Evolutionary conservation across 2,888 invertebrate species (phyloP).

Genomic region (Pilophorus perplexus): DNA sequence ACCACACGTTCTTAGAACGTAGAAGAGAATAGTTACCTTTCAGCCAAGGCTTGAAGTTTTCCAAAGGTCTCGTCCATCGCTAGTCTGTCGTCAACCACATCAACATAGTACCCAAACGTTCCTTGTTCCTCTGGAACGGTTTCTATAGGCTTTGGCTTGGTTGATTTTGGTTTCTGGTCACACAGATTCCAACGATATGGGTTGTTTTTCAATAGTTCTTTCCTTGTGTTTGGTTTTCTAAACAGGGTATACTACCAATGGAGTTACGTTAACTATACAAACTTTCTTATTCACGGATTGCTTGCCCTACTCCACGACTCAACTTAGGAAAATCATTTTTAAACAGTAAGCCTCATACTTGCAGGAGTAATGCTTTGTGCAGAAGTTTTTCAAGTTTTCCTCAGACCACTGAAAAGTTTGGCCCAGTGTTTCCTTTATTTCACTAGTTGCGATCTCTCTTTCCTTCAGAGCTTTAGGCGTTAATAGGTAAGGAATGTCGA

Average conservation of each 20-base stretch:
- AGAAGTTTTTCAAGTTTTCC: conserved; percentile 9
- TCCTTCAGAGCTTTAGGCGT: neutral
- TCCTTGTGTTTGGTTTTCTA: neutral
- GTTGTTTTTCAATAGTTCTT: neutral
- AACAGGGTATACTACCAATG: too few species aligned
- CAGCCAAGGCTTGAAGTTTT: neutral
- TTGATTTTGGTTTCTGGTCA: neutral
- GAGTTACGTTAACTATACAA: too few species aligned
- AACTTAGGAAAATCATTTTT: too few species aligned
- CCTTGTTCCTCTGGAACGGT: neutral
- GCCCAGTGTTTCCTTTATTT: neutral
- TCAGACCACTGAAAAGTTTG: conserved; percentile 9
- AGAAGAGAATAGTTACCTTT: too few species aligned
- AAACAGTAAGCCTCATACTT: too few species aligned
- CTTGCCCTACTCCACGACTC: too few species aligned
- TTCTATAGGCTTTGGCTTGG: neutral
- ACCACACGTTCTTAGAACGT: too few species aligned
- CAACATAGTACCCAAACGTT: conserved; percentile 18
- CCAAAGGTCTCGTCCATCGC: neutral
- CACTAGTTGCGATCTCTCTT: neutral
- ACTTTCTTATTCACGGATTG: too few species aligned
- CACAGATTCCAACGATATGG: neutral
- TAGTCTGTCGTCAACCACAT: conserved; percentile 11
- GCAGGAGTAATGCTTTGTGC: too few species aligned
- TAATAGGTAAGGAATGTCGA: conserved; percentile 23